Evolutionary conservation across 2,888 invertebrate species (phyloP), one percentile per base, ranked within the genome.

Genomic region (Leucoma salicis): DNA sequence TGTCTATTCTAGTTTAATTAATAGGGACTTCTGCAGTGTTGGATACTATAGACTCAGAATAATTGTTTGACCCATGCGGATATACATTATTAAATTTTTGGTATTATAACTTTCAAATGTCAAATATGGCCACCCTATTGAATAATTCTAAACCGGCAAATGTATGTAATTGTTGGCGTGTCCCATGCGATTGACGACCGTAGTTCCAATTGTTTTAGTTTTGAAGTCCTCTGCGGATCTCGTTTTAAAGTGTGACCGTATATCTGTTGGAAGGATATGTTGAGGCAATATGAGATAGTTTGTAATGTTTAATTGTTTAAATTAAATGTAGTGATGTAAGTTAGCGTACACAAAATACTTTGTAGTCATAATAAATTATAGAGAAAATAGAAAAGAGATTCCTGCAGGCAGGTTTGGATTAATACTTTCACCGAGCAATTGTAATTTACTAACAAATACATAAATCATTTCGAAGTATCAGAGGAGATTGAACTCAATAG

Each of bases 131-230:
- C 6, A 32, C 36, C 28, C 36, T 42, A 28, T 13, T 10, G 28
- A 24, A 39, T 13, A 29, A 34, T 32, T 15, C 8, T 25, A 15
- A 39, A 34, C 40, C 33, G 33, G 6, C 15, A 14, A 38, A 44
- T 28, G 46, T 48, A 32, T 24, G 27, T 27, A 36, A 44, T 54
- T 46, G 44, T 51, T 42, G n/a, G 24, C 36, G 18, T 38, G 31
- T 33, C 28, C 10, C 25, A 27, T 39, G 38, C 31, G n/a, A 47
- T 43, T 40, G 43, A 43, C 36, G 33, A 42, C 33, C 31, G 40
- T 39, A 39, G 36, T 57, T 41, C 11, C 35, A 21, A 49, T 38
- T 42, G 37, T 42, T 42, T 42, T 38, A 42, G 42, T 37, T 38
- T 29, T 13, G 38, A 21, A 8, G 21, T 21, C 8, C 3, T 21